These are phyloP conservation scores for Tortrix viridana DNA, from an alignment of 2,888 invertebrate species.

Conservation along the genomic window DNA sequence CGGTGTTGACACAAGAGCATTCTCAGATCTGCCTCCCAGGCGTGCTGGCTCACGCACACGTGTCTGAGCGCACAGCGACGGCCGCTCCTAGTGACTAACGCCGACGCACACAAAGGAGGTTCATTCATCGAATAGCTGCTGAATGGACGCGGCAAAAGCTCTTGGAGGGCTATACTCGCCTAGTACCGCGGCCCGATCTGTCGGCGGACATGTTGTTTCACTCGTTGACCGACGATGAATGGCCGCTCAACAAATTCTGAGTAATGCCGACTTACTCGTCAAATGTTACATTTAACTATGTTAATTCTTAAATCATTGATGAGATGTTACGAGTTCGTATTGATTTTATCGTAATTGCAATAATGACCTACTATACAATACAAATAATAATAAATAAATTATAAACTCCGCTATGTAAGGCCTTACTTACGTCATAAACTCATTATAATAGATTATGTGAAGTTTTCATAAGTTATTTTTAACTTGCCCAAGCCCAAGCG, in stretches of 20 bases:
- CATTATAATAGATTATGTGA: too few relatives aligned
- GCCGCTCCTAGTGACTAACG: constrained; percentile 45
- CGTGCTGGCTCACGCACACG: constrained; percentile 72
- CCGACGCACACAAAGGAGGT: constrained; percentile 62
- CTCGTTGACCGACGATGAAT: constrained; percentile 51
- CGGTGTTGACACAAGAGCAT: constrained; percentile 81
- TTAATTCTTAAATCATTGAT: neutral
- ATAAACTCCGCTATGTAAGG: too few relatives aligned
- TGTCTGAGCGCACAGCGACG: constrained; percentile 59
- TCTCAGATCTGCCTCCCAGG: constrained; percentile 81
- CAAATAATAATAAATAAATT: too few relatives aligned
- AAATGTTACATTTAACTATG: constrained; percentile 1
- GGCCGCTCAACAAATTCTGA: constrained; percentile 42
- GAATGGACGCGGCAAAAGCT: constrained; percentile 72
- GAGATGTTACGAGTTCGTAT: too few relatives aligned
- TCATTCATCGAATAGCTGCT: constrained; percentile 67
- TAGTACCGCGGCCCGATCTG: constrained; percentile 68
- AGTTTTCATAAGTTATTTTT: too few relatives aligned
- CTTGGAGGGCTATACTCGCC: constrained; percentile 63
- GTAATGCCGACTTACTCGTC: constrained; percentile 22
- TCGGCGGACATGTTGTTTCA: constrained; percentile 75
- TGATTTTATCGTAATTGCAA: too few relatives aligned
- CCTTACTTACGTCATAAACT: too few relatives aligned
- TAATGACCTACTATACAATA: too few relatives aligned
- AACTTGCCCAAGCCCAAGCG: too few relatives aligned